Percentiles rank a stretch among this genome's conserved stretches.
Evolutionary conservation across 2,113 vertebrate genomes (phyloP).

Genomic region (Ammospiza nelsoni): DNA sequence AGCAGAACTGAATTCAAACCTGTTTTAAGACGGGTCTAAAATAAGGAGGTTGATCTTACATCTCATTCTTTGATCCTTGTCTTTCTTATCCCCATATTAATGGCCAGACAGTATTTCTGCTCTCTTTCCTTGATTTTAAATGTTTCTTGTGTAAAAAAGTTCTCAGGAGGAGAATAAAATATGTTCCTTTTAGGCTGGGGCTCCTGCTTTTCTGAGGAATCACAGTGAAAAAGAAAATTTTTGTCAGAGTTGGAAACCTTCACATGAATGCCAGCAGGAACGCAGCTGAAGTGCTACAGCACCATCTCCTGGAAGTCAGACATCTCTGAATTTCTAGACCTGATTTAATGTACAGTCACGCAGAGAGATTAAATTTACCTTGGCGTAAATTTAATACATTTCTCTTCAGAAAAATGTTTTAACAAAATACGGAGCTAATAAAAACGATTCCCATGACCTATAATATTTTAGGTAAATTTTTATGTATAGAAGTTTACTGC

Average conservation of each 20-base stretch:
- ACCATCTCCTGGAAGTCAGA: constrained; percentile 64
- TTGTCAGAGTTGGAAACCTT: background rate
- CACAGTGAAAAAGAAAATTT: background rate
- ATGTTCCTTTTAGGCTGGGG: fast-evolving
- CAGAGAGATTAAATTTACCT: background rate
- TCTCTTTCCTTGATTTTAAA: background rate
- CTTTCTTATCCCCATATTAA: background rate
- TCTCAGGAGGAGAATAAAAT: background rate
- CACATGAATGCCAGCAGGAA: background rate
- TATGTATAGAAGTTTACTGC: background rate
- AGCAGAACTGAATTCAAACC: background rate
- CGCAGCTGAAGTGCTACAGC: constrained; percentile 35
- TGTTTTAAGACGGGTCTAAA: background rate
- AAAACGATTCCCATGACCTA: fast-evolving
- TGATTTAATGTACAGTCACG: background rate
- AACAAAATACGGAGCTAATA: background rate
- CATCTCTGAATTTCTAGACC: background rate
- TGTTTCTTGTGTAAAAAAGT: background rate
- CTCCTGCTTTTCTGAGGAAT: background rate
- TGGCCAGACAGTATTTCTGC: background rate
- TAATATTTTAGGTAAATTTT: background rate
- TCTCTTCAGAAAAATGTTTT: background rate
- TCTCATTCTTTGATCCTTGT: background rate
- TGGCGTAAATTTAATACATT: background rate
- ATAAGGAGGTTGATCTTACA: background rate